phyloP scores from a whole-genome alignment of 2,797 vertebrate species.

The Buphagus erythrorhynchus region DNA sequence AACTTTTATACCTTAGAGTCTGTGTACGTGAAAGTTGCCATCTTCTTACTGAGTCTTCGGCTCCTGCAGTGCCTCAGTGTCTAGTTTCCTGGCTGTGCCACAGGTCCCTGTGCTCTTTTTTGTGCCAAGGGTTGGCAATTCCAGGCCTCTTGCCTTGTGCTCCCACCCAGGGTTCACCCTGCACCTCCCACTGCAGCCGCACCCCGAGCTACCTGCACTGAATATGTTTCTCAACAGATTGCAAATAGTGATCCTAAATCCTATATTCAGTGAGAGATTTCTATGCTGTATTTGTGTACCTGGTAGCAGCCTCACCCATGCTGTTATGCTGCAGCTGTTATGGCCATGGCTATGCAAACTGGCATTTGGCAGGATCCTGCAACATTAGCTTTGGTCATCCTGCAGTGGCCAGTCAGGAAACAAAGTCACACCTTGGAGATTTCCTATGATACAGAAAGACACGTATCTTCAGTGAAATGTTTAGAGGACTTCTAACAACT shows the following conservation, averaged over 20 bases:
- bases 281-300: not conserved
- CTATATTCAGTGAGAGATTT: not conserved
- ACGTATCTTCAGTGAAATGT: not conserved
- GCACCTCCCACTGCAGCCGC: not conserved
- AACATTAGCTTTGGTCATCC: not conserved
- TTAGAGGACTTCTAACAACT: not conserved
- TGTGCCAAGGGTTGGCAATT: not conserved
- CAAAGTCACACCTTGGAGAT: not conserved
- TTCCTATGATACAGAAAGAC: not conserved
- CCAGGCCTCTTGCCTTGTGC: rapidly evolving
- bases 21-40: not conserved
- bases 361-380: not conserved
- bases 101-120: not conserved
- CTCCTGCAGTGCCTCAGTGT: not conserved
- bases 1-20: not conserved
- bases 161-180: not conserved
- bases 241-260: not conserved
- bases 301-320: not conserved
- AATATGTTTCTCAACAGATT: not conserved
- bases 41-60: not conserved
- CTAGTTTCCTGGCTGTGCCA: not conserved
- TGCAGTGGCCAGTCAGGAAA: not conserved
- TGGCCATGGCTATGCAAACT: not conserved
- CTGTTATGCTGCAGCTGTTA: not conserved
- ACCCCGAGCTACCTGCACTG: rapidly evolving